Percentiles rank a stretch among this genome's conserved stretches.
Evolutionary conservation across 2,888 invertebrate genomes (phyloP).

Genomic region (Sericinus montela): DNA sequence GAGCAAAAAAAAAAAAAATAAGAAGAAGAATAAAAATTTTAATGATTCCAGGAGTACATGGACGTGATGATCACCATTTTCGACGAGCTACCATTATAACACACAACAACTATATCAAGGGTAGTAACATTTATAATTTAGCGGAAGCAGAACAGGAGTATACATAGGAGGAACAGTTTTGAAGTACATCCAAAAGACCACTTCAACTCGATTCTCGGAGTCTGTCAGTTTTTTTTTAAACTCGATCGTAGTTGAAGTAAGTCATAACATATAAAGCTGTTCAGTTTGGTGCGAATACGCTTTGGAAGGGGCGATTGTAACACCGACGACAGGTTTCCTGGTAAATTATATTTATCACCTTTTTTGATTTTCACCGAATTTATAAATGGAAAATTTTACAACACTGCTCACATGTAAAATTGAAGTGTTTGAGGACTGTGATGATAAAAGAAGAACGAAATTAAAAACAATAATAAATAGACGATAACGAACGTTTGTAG

Average conservation of each 20-base stretch:
- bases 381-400: constrained; percentile 45
- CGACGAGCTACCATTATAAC: constrained; percentile 49
- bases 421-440: constrained; percentile 51
- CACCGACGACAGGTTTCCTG: constrained; percentile 46
- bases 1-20: constrained; percentile 41
- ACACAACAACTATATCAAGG: constrained; percentile 59
- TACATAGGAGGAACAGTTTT: constrained; percentile 36
- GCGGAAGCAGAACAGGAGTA: constrained; percentile 59
- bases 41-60: constrained; percentile 37
- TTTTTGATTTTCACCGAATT: constrained; percentile 11
- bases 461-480: constrained; percentile 43
- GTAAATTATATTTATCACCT: constrained; percentile 23
- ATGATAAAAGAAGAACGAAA: constrained; percentile 37
- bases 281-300: constrained; percentile 50
- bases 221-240: constrained; percentile 14
- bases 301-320: constrained; percentile 72
- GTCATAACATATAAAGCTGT: constrained; percentile 44
- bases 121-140: constrained; percentile 43
- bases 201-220: constrained; percentile 28
- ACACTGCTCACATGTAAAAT: constrained; percentile 67
- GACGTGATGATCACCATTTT: constrained; percentile 55
- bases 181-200: constrained; percentile 25
- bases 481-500: constrained; percentile 39
- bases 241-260: constrained; percentile 42
- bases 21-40: constrained; percentile 33